phyloP scores from a whole-genome alignment of 2,113 vertebrate genomes.

The Chaetodon trifascialis region DNA sequence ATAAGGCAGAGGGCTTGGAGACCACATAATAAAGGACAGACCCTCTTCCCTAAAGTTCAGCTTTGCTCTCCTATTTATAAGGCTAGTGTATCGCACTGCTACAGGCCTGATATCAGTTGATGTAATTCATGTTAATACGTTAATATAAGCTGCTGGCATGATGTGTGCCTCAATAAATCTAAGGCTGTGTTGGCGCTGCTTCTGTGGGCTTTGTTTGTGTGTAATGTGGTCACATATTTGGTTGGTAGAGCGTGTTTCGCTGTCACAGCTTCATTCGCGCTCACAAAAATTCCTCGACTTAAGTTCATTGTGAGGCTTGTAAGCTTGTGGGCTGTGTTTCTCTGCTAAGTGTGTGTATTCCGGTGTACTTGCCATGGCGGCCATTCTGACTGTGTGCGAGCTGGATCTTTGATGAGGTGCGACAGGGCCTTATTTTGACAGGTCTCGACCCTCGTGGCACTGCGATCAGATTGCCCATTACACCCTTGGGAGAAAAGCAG shows the following conservation, averaged over 20 bases:
- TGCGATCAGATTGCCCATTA: conserved; percentile 41
- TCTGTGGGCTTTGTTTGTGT: conserved; percentile 26
- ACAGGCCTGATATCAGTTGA: conserved; percentile 12
- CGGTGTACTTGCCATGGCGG: background rate
- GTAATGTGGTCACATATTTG: conserved; percentile 23
- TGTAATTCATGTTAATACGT: conserved; percentile 28
- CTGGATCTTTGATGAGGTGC: conserved; percentile 18
- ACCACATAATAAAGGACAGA: conserved; percentile 45
- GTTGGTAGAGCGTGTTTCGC: background rate
- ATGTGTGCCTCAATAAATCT: conserved; percentile 5
- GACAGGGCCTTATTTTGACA: conserved; percentile 35
- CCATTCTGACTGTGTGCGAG: conserved; percentile 34
- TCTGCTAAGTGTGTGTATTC: background rate
- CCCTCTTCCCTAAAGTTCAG: conserved; percentile 1
- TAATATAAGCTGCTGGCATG: conserved; percentile 23
- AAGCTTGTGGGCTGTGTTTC: background rate
- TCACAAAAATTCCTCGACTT: background rate
- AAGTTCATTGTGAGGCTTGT: background rate
- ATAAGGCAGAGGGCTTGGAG: conserved; percentile 22
- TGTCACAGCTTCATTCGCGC: background rate
- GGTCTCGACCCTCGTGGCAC: conserved; percentile 14
- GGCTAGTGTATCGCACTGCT: background rate
- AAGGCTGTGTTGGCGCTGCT: background rate
- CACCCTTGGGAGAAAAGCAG: background rate
- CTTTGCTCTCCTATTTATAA: conserved; percentile 11